phyloP scores from a whole-genome alignment of 2,113 vertebrate genomes.

The Paradisaea rubra region DNA sequence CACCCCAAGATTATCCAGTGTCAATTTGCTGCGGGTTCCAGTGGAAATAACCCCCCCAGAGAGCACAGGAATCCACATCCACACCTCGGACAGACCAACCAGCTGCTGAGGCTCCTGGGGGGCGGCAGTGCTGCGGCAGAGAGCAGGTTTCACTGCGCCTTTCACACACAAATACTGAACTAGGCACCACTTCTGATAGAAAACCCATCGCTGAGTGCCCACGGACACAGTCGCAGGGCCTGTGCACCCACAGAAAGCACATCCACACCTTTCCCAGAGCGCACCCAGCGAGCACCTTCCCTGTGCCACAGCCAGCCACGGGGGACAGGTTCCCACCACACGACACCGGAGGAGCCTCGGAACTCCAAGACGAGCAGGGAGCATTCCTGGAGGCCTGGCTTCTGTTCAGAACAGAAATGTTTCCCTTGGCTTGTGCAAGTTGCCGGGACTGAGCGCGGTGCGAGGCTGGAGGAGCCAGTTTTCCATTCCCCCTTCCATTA shows the following conservation, averaged over 20 bases:
- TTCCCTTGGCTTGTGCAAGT: slow-evolving; percentile 27
- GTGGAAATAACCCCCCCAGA: background rate
- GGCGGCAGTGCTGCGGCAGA: background rate
- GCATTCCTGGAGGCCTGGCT: background rate
- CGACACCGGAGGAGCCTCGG: background rate
- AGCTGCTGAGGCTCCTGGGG: rapidly evolving
- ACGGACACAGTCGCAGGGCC: rapidly evolving
- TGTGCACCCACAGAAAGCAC: background rate
- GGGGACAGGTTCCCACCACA: background rate
- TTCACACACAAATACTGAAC: background rate
- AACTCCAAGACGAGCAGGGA: background rate
- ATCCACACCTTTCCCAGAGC: background rate
- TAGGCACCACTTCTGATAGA: rapidly evolving
- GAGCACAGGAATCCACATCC: background rate
- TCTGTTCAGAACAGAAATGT: background rate
- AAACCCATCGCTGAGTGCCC: background rate
- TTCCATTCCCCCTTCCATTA: slow-evolving; percentile 80
- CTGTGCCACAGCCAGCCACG: rapidly evolving
- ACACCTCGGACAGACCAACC: rapidly evolving
- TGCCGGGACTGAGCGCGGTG: background rate
- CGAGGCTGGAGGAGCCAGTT: slow-evolving; percentile 6
- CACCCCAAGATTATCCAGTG: no score
- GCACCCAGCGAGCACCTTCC: background rate
- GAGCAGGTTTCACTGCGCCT: background rate
- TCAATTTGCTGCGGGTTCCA: background rate